A percentile compares a stretch with the other conserved stretches of the same genome.
phyloP scores from a whole-genome alignment of 2,113 vertebrate genomes.

The Muscicapa adusta region DNA sequence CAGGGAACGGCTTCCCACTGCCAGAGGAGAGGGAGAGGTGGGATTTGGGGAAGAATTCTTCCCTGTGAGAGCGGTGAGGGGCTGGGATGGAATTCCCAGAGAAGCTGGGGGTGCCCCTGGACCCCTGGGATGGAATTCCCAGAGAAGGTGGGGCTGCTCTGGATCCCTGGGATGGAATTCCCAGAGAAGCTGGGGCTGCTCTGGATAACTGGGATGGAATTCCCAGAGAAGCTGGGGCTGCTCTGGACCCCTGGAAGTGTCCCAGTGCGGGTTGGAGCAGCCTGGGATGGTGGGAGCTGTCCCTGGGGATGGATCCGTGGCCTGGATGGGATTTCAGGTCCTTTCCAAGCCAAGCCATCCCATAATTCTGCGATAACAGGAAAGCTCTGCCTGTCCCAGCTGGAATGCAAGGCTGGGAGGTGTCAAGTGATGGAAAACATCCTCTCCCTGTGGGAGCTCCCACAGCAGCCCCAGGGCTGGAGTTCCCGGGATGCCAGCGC shows the following conservation, averaged over 20 bases:
- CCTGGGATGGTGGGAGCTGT: not conserved
- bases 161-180: not conserved
- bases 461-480: fast-evolving
- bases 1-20: not conserved
- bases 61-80: not conserved
- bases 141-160: not conserved
- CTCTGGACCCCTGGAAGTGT: no score
- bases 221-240: no score
- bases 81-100: not conserved
- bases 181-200: not conserved
- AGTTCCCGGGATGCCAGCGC: not conserved
- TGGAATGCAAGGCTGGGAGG: fast-evolving
- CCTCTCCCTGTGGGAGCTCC: not conserved
- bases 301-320: not conserved
- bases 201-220: not conserved
- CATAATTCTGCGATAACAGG: not conserved
- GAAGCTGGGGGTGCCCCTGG: not conserved
- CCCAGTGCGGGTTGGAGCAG: not conserved
- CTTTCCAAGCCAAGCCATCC: not conserved
- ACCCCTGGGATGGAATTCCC: not conserved
- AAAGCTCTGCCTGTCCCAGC: not conserved
- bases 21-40: fast-evolving
- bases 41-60: not conserved
- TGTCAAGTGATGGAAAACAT: not conserved
- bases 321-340: no score